These are phyloP conservation scores for Chromis chromis DNA, from an alignment of 2,797 vertebrate species.

Conservation along the genomic window DNA sequence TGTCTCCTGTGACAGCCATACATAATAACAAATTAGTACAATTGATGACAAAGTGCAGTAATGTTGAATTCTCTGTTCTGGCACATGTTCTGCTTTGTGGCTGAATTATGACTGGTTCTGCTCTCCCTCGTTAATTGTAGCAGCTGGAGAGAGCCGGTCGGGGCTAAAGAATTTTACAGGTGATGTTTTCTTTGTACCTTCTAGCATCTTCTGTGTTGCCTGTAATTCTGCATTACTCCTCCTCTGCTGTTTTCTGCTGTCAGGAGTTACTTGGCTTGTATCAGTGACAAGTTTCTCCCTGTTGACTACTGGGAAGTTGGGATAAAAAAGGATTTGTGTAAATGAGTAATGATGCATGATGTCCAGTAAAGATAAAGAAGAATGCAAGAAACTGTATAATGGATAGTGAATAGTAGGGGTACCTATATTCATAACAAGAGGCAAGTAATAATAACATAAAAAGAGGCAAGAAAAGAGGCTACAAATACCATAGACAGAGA, in stretches of 20 bases:
- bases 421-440: too few relatives aligned
- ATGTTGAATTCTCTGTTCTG: neutral
- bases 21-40: neutral
- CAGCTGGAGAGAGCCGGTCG: neutral
- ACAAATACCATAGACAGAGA: too few relatives aligned
- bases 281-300: neutral
- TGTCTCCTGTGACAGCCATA: conserved; percentile 42
- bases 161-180: neutral
- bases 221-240: neutral
- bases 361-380: too few relatives aligned
- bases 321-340: neutral
- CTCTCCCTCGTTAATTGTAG: neutral
- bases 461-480: too few relatives aligned
- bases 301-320: neutral
- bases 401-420: too few relatives aligned
- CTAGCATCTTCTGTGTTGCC: neutral
- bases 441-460: too few relatives aligned
- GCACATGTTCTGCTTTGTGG: neutral
- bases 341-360: neutral
- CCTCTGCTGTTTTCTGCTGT: neutral
- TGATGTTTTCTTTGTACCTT: neutral
- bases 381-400: too few relatives aligned
- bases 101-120: neutral
- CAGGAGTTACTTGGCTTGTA: neutral
- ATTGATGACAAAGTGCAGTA: neutral